Percentiles rank a stretch among this genome's conserved stretches.
phyloP scores from a whole-genome alignment of 2,888 invertebrate genomes.

The Corythucha ciliata region DNA sequence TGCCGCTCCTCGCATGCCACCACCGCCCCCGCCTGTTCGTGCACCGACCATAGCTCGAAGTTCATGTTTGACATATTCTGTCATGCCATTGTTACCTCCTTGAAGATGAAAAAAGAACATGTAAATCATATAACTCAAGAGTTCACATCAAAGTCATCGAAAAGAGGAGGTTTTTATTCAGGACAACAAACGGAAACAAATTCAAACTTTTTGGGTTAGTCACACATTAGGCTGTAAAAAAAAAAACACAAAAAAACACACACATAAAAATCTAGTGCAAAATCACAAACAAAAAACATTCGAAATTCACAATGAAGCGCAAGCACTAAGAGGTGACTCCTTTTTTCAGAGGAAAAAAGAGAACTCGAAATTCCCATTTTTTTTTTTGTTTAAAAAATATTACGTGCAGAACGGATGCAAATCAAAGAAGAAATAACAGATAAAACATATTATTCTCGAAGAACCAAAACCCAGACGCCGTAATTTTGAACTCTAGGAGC shows the following conservation, averaged over 20 bases:
- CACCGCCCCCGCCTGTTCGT: conserved; percentile 50
- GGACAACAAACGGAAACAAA: no score
- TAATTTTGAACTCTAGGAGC: no score
- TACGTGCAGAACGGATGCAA: not conserved
- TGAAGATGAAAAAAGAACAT: conserved; percentile 34
- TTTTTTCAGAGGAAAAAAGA: not conserved
- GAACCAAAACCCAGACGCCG: no score
- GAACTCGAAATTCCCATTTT: not conserved
- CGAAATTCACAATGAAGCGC: no score
- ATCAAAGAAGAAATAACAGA: no score
- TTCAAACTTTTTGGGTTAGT: no score
- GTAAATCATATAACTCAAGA: not conserved
- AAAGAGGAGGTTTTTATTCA: not conserved
- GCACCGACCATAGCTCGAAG: conserved; percentile 80
- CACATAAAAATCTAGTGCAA: no score
- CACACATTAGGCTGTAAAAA: no score
- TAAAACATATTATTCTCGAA: no score
- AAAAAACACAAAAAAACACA: conserved; percentile 1
- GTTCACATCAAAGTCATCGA: not conserved
- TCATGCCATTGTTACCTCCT: conserved; percentile 48
- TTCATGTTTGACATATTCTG: conserved; percentile 87
- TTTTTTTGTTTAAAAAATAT: not conserved
- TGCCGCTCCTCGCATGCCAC: conserved; percentile 41
- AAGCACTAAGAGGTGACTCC: no score
- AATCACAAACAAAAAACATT: no score